Evolutionary conservation across 1,140 invertebrate species (phyloP), one percentile per base, ranked within the genome.

Genomic region (Achatina immaculata): DNA sequence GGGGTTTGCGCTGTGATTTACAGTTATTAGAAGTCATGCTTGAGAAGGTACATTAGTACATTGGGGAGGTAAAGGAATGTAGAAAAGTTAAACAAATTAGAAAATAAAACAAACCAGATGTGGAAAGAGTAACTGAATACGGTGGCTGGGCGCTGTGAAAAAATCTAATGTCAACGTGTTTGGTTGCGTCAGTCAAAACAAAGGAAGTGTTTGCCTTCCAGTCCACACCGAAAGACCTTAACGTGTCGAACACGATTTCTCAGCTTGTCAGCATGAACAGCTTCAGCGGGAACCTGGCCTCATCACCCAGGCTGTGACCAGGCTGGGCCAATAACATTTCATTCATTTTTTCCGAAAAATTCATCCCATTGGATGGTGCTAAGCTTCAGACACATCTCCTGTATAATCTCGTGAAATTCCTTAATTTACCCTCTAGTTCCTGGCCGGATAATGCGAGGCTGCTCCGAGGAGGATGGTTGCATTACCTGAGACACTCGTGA

Each of bases 101-200:
- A 24, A 9, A 55, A 9, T 55, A 55, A 55, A 55, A 55, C 48
- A 55, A 55, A 19, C 6, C 48, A 55, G 21, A 55, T 21, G 48
- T 2, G 48, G 7, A 7, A 71, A n/a, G 19, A 21, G 68, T 71
- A 71, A 71, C n/a, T 71, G 38, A 71, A 71, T 38, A 38, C 40
- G 4, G 11, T 43, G 68, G 24, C 48, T 55, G 3, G 38, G 38
- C 68, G n/a, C 11, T 38, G 1, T 7, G 66, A 71, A 71, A 71
- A 11, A 68, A 24, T 28, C n/a, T 75, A 45, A 24, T 75, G 72
- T 42, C 72, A 72, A 72, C 69, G 43, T 45, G 31, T 4, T 40
- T 72, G 36, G 3, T 55, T 48, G 72, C 43, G 43, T 75, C 72
- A 58, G 72, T 58, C 45, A 75, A 48, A 75, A 75, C 72, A 75